Conservation (phyloP, 2,888 invertebrate genomes). For the Sarcophaga caerulescens region DNA sequence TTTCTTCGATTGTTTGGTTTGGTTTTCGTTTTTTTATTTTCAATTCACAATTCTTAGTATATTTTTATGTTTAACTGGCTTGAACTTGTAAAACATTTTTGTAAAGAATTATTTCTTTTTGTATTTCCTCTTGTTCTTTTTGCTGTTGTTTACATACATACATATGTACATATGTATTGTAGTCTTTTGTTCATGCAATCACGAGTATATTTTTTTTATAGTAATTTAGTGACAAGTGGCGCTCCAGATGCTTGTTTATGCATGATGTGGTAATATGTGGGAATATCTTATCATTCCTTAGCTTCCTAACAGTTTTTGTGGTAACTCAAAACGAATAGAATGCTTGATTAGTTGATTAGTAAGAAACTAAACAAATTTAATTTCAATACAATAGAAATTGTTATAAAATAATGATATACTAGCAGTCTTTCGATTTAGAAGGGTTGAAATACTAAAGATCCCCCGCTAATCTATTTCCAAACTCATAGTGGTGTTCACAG, state of each 20-base stretch:
- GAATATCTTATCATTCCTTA: constrained; percentile 23
- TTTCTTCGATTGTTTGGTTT: constrained; percentile 21
- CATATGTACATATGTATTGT: constrained; percentile 8
- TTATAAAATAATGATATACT: too few species aligned
- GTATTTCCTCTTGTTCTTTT: constrained; percentile 29
- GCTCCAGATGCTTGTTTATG: constrained; percentile 74
- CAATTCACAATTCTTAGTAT: constrained; percentile 25
- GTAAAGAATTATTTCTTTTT: constrained; percentile 19
- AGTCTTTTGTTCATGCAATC: constrained; percentile 75
- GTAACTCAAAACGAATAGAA: background rate
- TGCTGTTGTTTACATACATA: background rate
- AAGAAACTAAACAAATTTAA: too few species aligned
- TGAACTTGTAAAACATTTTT: constrained; percentile 9
- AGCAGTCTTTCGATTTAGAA: too few species aligned
- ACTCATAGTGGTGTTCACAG: too few species aligned
- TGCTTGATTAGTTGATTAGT: too few species aligned
- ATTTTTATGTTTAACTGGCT: constrained; percentile 7
- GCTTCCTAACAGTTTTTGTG: background rate
- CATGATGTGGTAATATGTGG: constrained; percentile 46
- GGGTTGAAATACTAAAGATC: too few species aligned
- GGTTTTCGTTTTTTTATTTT: constrained; percentile 17
- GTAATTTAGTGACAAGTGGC: constrained; percentile 80
- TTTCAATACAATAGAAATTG: too few species aligned
- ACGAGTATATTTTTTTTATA: constrained; percentile 79
- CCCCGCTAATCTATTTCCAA: too few species aligned